phyloP scores from a whole-genome alignment of 1,140 invertebrate genomes.

The Matsumurasca onukii region DNA sequence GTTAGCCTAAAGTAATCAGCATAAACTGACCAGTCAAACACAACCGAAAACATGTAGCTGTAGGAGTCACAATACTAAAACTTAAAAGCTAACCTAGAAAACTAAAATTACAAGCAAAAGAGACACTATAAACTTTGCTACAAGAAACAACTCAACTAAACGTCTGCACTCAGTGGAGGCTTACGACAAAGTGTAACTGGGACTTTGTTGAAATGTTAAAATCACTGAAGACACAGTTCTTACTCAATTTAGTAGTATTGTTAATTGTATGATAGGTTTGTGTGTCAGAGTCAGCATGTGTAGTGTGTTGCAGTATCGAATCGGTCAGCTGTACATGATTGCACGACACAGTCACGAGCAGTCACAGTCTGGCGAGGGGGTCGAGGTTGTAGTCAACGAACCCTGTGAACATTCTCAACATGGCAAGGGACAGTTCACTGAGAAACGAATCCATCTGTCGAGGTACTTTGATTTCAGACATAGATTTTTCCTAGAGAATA shows the following conservation, averaged over 20 bases:
- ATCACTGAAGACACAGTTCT: neutral
- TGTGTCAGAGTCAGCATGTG: conserved; percentile 12
- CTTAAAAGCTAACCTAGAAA: too few species aligned
- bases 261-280: neutral
- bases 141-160: neutral
- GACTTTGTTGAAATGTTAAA: conserved; percentile 17
- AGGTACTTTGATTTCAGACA: conserved; percentile 56
- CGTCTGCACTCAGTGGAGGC: conserved; percentile 3
- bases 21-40: too few species aligned
- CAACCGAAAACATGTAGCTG: too few species aligned
- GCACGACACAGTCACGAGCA: conserved; percentile 90
- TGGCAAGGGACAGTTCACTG: conserved; percentile 85
- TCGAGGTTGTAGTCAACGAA: conserved; percentile 84
- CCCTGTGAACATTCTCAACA: conserved; percentile 75
- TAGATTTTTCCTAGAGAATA: too few species aligned
- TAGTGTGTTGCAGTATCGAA: conserved; percentile 68
- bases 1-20: too few species aligned
- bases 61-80: too few species aligned
- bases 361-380: conserved; percentile 86
- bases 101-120: too few species aligned
- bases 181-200: conserved; percentile 20
- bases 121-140: neutral
- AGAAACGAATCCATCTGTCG: conserved; percentile 89
- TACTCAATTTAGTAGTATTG: conserved; percentile 17
- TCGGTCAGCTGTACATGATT: conserved; percentile 94